Evolutionary conservation across 1,140 invertebrate genomes (phyloP), one percentile per base, ranked within the genome.

Genomic region (Heterodera carotae): DNA sequence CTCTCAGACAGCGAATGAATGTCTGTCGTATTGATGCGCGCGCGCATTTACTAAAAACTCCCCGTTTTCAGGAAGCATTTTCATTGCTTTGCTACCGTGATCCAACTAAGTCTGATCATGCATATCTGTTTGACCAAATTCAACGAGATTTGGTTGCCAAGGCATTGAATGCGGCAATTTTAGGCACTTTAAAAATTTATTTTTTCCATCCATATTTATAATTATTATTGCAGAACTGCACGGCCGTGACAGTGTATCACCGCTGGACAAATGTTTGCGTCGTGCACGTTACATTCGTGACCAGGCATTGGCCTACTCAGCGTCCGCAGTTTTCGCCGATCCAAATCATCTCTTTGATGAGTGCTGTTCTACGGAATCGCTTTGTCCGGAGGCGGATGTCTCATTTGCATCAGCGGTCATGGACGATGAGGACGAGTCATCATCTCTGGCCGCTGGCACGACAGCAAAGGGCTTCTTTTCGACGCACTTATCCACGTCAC

Each of bases 11-110:
- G 15, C 80, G 78, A 69, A 79, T 79, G 78, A 78, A 81, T 75
- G 78, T 79, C 18, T 39, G 34, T 25, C 2, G 76, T 76, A 7
- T 73, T 7, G 25, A 18, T 43, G 48, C n/a, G n/a, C n/a, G n/a
- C n/a, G n/a, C n/a, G n/a, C n/a, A n/a, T 29, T 75, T 69, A 48
- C 2, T 75, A 25, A 69, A 80, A 8, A 79, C 76, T 79, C 69
- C 60, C n/a, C 27, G 18, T 74, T 76, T 76, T 43, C 39, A 79
- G 78, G 79, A 81, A 33, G 78, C 78, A 18, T 79, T 79, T 62
- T 73, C 68, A 25, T 66, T 79, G 27, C n/a, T 79, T 4, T 66
- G 66, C 39, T 70, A 79, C 39, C 56, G 34, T 29, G 60, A 76
- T 60, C 78, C 79, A 33, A 80, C 29, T 12, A 48, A 80, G 10